Conservation (phyloP, 2,888 invertebrate species). For the Erebia aethiops region DNA sequence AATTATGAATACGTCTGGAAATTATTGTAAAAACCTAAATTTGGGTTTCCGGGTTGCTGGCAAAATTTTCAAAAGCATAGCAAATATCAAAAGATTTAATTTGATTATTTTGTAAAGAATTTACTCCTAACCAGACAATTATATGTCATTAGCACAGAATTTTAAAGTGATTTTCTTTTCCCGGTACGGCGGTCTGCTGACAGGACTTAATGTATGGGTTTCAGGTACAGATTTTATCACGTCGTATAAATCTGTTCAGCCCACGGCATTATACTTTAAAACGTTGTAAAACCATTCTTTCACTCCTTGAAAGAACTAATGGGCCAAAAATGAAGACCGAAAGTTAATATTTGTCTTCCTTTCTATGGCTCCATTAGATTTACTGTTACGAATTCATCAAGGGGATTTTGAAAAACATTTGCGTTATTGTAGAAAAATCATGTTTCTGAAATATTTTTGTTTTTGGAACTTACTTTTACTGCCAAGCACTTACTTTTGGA, state of each 20-base stretch:
- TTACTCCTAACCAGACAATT: not conserved
- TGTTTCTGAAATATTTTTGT: too few species aligned
- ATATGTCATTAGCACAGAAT: conserved; percentile 6
- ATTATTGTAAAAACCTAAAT: not conserved
- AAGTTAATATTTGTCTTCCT: conserved; percentile 28
- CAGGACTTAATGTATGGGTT: conserved; percentile 34
- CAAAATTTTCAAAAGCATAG: not conserved
- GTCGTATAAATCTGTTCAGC: conserved; percentile 38
- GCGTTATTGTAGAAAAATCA: too few species aligned
- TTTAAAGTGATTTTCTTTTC: conserved; percentile 26
- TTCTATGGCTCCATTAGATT: conserved; percentile 19
- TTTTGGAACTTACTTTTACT: too few species aligned
- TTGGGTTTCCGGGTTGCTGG: not conserved
- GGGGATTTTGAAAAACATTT: not conserved
- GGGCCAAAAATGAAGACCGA: conserved; percentile 29
- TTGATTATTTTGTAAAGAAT: not conserved
- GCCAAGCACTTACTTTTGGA: too few species aligned
- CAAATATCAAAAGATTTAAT: not conserved
- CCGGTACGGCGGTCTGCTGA: conserved; percentile 25
- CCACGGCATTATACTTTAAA: conserved; percentile 38
- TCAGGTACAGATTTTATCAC: conserved; percentile 38
- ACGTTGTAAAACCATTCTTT: conserved; percentile 38
- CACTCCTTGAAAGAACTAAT: conserved; percentile 34
- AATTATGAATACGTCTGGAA: not conserved
- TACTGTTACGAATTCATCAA: conserved; percentile 8